Percentiles rank a stretch among this genome's conserved stretches.
Evolutionary conservation across 2,797 vertebrate species (phyloP).

Genomic region (Discoglossus pictus): DNA sequence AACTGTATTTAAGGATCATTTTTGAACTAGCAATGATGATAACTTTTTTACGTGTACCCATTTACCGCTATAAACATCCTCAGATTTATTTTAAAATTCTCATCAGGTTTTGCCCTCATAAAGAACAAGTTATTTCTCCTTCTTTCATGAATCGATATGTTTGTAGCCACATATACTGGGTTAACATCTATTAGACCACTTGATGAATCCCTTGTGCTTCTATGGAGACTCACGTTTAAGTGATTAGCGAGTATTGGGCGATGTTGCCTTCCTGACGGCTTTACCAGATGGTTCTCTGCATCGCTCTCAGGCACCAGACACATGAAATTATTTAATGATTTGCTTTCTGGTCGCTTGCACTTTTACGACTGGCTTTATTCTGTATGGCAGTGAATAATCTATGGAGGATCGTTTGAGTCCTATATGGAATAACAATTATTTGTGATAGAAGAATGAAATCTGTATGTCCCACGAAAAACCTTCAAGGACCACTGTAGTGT

Average conservation of each 20-base stretch:
- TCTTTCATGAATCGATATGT: too few species aligned
- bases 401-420: background rate
- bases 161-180: too few species aligned
- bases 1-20: too few species aligned
- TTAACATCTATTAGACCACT: too few species aligned
- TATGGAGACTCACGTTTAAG: background rate
- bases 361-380: slow-evolving; percentile 17
- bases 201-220: background rate
- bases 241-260: slow-evolving; percentile 7
- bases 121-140: too few species aligned
- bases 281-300: slow-evolving; percentile 36
- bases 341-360: slow-evolving; percentile 5
- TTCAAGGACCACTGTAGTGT: too few species aligned
- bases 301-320: slow-evolving; percentile 12
- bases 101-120: too few species aligned
- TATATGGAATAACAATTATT: slow-evolving; percentile 31
- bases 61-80: too few species aligned
- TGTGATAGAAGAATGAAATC: background rate
- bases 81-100: too few species aligned
- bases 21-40: too few species aligned
- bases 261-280: slow-evolving; percentile 7
- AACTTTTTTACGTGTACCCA: too few species aligned
- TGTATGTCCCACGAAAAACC: too few species aligned
- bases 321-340: slow-evolving; percentile 23
- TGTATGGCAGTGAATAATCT: slow-evolving; percentile 7